phyloP scores from a whole-genome alignment of 2,797 vertebrate genomes.

The Spheniscus humboldti region DNA sequence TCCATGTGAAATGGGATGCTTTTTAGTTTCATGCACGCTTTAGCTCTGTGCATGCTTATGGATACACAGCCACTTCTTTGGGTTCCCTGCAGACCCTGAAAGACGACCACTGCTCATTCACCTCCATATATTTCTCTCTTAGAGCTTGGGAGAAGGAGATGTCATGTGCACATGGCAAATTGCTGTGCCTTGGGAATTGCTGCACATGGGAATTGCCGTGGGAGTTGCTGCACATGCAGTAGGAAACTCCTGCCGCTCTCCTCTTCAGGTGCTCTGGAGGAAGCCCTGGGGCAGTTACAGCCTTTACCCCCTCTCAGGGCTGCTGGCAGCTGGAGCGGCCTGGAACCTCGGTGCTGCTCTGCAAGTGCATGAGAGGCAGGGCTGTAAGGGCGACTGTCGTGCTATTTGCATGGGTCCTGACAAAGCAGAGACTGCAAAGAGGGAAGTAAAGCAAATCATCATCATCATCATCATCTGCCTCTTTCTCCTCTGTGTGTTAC shows the following conservation, averaged over 20 bases:
- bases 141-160: not conserved
- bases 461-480: no score
- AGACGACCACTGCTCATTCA: not conserved
- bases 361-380: no score
- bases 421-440: not conserved
- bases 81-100: not conserved
- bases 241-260: not conserved
- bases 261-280: not conserved
- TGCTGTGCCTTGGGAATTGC: not conserved
- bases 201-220: not conserved
- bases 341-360: not conserved
- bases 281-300: not conserved
- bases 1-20: not conserved
- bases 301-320: not conserved
- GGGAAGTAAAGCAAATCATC: not conserved
- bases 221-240: not conserved
- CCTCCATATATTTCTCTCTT: not conserved
- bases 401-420: not conserved
- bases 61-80: not conserved
- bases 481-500: not conserved
- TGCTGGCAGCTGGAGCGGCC: not conserved
- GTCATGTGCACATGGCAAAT: not conserved
- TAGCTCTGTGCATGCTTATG: not conserved
- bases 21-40: not conserved
- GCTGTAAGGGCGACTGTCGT: not conserved